Evolutionary conservation across 2,888 invertebrate species (phyloP).

Genomic region (Biston stratarius): DNA sequence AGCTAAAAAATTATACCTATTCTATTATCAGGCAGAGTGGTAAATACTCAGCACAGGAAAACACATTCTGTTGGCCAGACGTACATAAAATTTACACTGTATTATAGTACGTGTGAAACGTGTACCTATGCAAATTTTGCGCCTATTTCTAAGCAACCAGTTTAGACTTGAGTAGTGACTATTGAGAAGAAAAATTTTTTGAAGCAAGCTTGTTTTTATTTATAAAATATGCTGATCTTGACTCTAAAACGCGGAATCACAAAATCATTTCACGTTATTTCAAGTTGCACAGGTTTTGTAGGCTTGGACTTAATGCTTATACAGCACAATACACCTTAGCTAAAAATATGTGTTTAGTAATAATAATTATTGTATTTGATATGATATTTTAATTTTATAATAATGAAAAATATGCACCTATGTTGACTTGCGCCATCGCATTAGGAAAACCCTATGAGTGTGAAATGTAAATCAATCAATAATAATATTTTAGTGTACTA

Average conservation of each 20-base stretch:
- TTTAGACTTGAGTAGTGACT: constrained; percentile 5
- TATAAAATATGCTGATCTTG: constrained; percentile 1
- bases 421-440: no score
- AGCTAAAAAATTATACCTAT: no score
- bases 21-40: no score
- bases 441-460: no score
- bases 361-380: no score
- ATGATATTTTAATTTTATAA: no score
- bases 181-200: not conserved
- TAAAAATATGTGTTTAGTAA: not conserved
- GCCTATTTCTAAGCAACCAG: constrained; percentile 10
- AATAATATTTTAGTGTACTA: no score
- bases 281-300: not conserved
- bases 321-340: not conserved
- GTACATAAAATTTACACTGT: no score
- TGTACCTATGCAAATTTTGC: constrained; percentile 1
- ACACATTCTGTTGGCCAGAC: no score
- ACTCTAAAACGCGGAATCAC: constrained; percentile 5
- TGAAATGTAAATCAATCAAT: no score
- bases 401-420: no score
- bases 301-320: not conserved
- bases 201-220: not conserved
- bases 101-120: not conserved
- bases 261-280: not conserved
- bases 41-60: no score